These are phyloP conservation scores for Salminus brasiliensis DNA, from an alignment of 2,113 vertebrate species.

Conservation along the genomic window DNA sequence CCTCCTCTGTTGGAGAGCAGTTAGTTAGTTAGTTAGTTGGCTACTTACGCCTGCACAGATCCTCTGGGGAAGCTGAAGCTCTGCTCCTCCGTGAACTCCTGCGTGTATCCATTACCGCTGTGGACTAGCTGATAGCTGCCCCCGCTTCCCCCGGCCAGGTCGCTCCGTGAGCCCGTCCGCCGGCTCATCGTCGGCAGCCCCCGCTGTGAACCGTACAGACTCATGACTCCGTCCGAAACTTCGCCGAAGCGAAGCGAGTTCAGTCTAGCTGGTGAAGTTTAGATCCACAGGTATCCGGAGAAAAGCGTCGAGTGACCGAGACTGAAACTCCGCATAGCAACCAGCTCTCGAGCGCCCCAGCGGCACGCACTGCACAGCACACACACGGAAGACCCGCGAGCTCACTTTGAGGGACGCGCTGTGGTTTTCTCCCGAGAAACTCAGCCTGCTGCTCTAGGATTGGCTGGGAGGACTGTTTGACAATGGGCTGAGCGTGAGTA, in stretches of 20 bases:
- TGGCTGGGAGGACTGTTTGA: neutral
- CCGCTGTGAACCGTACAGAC: constrained; percentile 63
- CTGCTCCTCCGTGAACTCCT: constrained; percentile 59
- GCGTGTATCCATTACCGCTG: constrained; percentile 63
- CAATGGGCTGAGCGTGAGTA: neutral
- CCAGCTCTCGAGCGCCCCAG: neutral
- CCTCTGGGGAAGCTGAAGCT: constrained; percentile 49
- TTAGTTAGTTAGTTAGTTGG: no score
- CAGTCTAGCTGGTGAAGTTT: no score
- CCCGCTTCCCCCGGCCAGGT: constrained; percentile 41
- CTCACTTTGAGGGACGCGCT: no score
- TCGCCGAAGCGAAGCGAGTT: neutral
- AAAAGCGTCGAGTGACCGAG: neutral
- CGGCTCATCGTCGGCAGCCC: constrained; percentile 38
- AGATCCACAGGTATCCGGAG: no score
- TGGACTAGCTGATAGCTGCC: constrained; percentile 38
- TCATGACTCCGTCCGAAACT: constrained; percentile 56
- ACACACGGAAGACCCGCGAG: neutral
- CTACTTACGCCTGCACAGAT: constrained; percentile 12
- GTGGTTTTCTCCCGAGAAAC: neutral
- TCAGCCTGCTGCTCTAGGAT: neutral
- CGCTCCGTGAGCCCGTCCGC: constrained; percentile 56
- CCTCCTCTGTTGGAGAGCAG: no score
- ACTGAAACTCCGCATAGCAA: neutral
- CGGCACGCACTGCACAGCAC: no score